Conservation (phyloP, 64 coral and sea anemone genomes). For the Catalaphyllia jardinei region DNA sequence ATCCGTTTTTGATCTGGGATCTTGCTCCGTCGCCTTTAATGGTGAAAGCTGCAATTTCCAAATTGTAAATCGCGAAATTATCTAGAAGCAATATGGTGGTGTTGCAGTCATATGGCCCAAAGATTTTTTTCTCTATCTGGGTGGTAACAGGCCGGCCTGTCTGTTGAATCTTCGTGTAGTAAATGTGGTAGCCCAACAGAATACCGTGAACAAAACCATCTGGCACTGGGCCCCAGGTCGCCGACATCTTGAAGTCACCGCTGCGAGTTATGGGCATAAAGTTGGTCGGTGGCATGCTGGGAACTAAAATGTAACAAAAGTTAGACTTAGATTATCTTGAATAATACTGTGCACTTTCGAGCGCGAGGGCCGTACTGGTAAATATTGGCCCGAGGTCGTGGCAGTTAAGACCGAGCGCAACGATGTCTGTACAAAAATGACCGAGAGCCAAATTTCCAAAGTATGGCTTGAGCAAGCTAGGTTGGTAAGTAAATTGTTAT, state of each 20-base stretch:
- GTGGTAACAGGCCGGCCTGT: not conserved
- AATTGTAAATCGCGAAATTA: not conserved
- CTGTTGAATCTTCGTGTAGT: conserved; percentile 36
- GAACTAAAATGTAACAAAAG: conserved; percentile 39
- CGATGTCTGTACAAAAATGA: too few species aligned
- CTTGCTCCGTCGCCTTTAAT: conserved; percentile 25
- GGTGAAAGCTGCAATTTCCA: conserved; percentile 44
- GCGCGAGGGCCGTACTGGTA: too few species aligned
- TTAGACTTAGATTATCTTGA: too few species aligned
- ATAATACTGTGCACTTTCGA: too few species aligned
- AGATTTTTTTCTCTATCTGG: not conserved
- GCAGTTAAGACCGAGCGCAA: too few species aligned
- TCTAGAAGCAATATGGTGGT: not conserved
- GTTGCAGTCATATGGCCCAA: not conserved
- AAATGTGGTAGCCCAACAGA: conserved; percentile 72
- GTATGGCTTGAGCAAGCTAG: too few species aligned
- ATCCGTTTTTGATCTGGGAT: not conserved
- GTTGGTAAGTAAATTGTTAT: too few species aligned
- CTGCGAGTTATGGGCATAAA: conserved; percentile 44
- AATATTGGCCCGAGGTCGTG: too few species aligned
- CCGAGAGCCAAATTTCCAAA: too few species aligned
- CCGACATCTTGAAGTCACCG: conserved; percentile 47
- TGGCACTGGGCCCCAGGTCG: conserved; percentile 49
- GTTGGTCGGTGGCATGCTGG: conserved; percentile 58
- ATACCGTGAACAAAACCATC: conserved; percentile 63